Evolutionary conservation across 2,888 invertebrate species (phyloP), one percentile per base, ranked within the genome.

Genomic region (Drosophila incognita): DNA sequence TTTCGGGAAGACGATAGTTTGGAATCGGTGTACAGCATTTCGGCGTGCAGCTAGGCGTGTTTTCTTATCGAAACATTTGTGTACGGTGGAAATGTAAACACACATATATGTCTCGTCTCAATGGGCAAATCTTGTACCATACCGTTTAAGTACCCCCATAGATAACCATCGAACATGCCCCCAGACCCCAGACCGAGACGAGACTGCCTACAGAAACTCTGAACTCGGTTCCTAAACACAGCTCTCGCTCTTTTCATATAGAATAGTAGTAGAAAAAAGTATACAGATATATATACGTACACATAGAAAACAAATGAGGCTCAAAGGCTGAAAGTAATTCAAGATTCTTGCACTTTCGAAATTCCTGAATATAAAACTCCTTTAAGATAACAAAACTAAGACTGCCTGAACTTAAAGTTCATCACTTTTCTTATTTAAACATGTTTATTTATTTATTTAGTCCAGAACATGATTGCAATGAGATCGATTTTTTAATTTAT

Each of bases 41-140:
- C 27, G 73, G 74, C 74, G 54, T 66, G 69, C 67, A 54, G 67
- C 64, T 52, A 36, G 67, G 35, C 69, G 71, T 85, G 89, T 85
- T 83, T 65, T 68, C 64, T 80, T 80, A 82, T 78, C 84, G 73
- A 68, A 67, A 83, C 83, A 85, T 76, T 81, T 68, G 46, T 79
- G 77, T 77, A 66, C 61, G 61, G 76, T 79, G 51, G 69, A 79
- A 75, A 75, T 79, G 78, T 75, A 79, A 79, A 79, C 80, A 56
- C 18, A 57, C 7, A 62, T 36, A 57, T 70, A 68, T 86, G 81
- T 89, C 62, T 65, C 80, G 71, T 65, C 89, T 86, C 87, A 89
- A 86, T 86, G 85, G 89, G 87, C 82, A 74, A 86, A 89, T 86
- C 85, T 88, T 86, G 85, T 86, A 76, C 68, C 68, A 52, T 31